These are phyloP conservation scores for Nebria ingens DNA, from an alignment of 1,140 invertebrate species.

Conservation along the genomic window DNA sequence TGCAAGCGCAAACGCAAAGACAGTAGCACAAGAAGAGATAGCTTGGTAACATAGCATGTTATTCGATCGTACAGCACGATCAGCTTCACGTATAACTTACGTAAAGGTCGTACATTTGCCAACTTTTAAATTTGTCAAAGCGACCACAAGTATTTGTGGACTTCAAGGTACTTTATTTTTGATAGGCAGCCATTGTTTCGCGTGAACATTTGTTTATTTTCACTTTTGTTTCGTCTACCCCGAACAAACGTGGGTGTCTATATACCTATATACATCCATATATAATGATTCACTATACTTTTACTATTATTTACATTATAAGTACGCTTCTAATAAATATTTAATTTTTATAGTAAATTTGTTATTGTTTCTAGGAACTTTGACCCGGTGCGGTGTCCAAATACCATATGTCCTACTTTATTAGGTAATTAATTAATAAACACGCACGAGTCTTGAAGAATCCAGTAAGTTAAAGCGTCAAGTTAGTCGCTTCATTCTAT, in stretches of 20 bases:
- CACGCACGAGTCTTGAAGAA: conserved; percentile 1
- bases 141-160: conserved; percentile 3
- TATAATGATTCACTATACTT: too few species aligned
- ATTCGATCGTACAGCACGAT: neutral
- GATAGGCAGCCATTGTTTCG: conserved; percentile 1
- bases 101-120: neutral
- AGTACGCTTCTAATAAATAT: too few species aligned
- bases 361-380: too few species aligned
- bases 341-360: too few species aligned
- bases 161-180: conserved; percentile 7
- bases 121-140: conserved; percentile 9
- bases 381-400: neutral
- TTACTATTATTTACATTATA: too few species aligned
- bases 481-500: neutral
- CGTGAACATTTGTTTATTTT: neutral
- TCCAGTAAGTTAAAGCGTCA: conserved; percentile 1
- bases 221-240: conserved; percentile 4
- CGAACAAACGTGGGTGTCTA: too few species aligned
- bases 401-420: neutral
- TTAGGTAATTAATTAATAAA: neutral
- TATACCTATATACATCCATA: too few species aligned
- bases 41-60: neutral
- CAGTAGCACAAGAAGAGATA: neutral
- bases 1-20: too few species aligned
- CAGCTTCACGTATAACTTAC: conserved; percentile 1